Percentiles rank a stretch among this genome's conserved stretches.
These are phyloP conservation scores for Mycetomoellerius zeteki DNA, from an alignment of 1,140 invertebrate species.

Conservation along the genomic window DNA sequence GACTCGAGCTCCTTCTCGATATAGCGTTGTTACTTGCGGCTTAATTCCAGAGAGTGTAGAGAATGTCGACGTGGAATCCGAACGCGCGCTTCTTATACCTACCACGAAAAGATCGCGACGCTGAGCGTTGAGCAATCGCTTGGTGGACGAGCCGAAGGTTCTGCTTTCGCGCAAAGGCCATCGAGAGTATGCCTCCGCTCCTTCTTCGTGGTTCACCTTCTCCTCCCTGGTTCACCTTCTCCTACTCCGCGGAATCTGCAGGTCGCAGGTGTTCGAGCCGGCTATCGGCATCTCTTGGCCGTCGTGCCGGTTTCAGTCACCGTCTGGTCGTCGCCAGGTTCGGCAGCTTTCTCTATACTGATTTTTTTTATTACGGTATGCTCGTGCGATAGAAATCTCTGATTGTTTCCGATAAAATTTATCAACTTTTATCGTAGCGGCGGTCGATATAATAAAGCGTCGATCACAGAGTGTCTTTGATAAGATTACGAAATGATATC, in stretches of 20 bases:
- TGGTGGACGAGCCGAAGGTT: conserved; percentile 61
- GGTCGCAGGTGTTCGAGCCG: conserved; percentile 80
- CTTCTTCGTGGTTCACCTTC: conserved; percentile 62
- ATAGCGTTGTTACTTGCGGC: conserved; percentile 49
- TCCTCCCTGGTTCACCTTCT: conserved; percentile 72
- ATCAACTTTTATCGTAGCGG: conserved; percentile 14
- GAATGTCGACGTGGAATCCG: conserved; percentile 33
- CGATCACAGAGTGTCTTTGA: neutral
- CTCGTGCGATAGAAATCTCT: neutral
- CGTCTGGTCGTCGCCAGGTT: conserved; percentile 79
- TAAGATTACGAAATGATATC: neutral
- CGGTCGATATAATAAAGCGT: conserved; percentile 8
- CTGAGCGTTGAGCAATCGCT: conserved; percentile 66
- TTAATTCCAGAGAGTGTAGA: conserved; percentile 68
- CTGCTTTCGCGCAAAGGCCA: conserved; percentile 79
- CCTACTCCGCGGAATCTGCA: conserved; percentile 71
- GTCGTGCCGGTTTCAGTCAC: conserved; percentile 79
- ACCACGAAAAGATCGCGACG: conserved; percentile 49
- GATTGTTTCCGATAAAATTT: neutral
- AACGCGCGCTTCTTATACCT: neutral
- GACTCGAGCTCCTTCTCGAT: conserved; percentile 58
- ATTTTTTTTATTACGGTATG: neutral
- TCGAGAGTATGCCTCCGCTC: conserved; percentile 66
- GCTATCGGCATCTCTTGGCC: conserved; percentile 77
- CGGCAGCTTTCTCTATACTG: conserved; percentile 24